Conservation (phyloP, 1,140 invertebrate species). For the Campoletis sonorensis region DNA sequence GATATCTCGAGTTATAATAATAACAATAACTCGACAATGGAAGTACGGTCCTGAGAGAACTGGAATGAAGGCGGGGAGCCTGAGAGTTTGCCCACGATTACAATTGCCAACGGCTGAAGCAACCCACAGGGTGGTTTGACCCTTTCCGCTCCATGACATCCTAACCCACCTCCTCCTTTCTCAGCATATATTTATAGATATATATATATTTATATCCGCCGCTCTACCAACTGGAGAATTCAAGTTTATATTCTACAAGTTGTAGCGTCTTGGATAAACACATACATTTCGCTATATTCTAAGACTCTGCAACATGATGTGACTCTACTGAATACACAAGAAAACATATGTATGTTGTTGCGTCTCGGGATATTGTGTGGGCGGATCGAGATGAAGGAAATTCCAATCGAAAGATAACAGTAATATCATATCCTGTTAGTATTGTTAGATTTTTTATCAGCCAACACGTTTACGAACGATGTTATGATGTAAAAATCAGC, state of each 20-base stretch:
- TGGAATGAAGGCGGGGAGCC: conserved; percentile 23
- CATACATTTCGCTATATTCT: neutral
- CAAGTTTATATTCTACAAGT: neutral
- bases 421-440: neutral
- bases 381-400: neutral
- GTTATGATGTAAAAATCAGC: too few species aligned
- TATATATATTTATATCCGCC: neutral
- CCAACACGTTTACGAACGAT: too few species aligned
- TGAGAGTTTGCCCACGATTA: conserved; percentile 35
- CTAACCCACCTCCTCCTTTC: neutral
- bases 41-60: neutral
- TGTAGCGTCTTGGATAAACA: conserved; percentile 8
- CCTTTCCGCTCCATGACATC: conserved; percentile 17
- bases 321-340: neutral
- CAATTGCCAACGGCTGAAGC: conserved; percentile 13
- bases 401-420: neutral
- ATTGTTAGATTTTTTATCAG: neutral
- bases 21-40: conserved; percentile 21
- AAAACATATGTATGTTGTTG: neutral
- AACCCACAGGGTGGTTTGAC: conserved; percentile 28
- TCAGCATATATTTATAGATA: neutral
- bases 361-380: neutral
- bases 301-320: neutral
- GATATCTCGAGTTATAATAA: conserved; percentile 10
- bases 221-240: neutral